Base-by-base conservation (phyloP, 2,113 vertebrate species). In the Lamprotornis superbus region DNA sequence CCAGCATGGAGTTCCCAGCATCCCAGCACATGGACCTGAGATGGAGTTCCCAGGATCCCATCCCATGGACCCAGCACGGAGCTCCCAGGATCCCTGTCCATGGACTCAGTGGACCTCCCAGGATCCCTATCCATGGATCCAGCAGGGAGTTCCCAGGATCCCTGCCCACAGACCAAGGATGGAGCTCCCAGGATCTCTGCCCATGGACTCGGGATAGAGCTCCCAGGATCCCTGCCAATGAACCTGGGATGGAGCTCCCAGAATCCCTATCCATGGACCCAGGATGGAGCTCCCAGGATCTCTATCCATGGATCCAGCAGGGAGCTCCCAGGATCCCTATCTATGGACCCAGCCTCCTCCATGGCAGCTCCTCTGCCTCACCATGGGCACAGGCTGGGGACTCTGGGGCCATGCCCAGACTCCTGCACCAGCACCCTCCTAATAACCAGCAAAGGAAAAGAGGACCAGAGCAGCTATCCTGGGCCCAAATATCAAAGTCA, bases 311-410 rank as follows among this genome's bases (percentile, higher is more conserved):
- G 11, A 47, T 11, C 7, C 8, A 22, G 21, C 4, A 47, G 22
- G 47, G 22, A 49, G 23, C 22, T 47, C 47, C 47, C 47, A 47
- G 47, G 21, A 46, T 46, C 44, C 10, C 19, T 20, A 20, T 10
- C 44, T 20, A 21, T 10, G 9, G 44, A 21, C 9, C 44, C 19
- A 21, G 44, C 50, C 2, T 8, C 53, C 1, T 56, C 46, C 3
- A 5, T 2, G 2, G 64, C 75, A 84, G 77, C 78, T 67, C 56
- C 80, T 74, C 65, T 11, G 55, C 39, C n/a, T 70, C 85, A 30
- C 11, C 5, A 3, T 0, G 1, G 70, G 63, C 5, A 21, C 55
- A n/a, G 60, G n/a, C 2, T 0, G 12, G 57, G 82, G 16, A 20
- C 39, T 44, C 25, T 53, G 77, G 16, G 25, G 49, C 47, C 0